phyloP scores from a whole-genome alignment of 2,113 vertebrate species.

The Hirundichthys speculiger region DNA sequence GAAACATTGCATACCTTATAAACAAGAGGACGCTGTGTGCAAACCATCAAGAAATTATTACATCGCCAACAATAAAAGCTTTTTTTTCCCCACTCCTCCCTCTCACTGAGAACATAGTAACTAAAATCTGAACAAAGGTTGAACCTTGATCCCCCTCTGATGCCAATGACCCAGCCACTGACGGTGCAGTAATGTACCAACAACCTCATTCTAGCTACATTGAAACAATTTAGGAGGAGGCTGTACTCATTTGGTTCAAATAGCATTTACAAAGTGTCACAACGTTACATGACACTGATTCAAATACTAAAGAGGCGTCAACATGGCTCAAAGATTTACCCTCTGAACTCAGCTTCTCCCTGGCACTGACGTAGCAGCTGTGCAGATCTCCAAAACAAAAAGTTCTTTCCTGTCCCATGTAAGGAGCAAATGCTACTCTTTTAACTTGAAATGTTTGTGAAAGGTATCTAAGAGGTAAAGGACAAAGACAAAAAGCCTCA shows the following conservation, averaged over 20 bases:
- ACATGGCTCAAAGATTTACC: conserved; percentile 15
- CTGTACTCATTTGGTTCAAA: conserved; percentile 55
- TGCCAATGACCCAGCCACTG: conserved; percentile 33
- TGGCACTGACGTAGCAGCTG: conserved; percentile 59
- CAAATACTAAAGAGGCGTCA: conserved; percentile 16
- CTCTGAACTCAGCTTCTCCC: conserved; percentile 22
- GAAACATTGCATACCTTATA: conserved; percentile 76
- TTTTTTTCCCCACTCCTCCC: conserved; percentile 9
- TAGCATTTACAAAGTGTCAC: conserved; percentile 16
- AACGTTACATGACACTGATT: conserved; percentile 12
- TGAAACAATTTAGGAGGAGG: conserved; percentile 36
- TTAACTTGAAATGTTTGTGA: conserved; percentile 9
- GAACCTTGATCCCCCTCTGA: conserved; percentile 36
- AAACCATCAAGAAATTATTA: conserved; percentile 63
- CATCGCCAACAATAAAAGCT: conserved; percentile 38
- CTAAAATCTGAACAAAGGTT: conserved; percentile 43
- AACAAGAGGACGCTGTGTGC: conserved; percentile 71
- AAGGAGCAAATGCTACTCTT: conserved; percentile 3
- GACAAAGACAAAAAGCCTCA: conserved; percentile 43
- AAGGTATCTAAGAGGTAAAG: conserved; percentile 13
- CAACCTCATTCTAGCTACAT: conserved; percentile 12
- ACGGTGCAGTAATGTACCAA: conserved; percentile 34
- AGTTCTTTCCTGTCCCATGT: conserved; percentile 58
- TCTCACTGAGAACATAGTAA: conserved; percentile 35
- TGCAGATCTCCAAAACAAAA: conserved; percentile 11